Conservation (phyloP, 1,140 invertebrate genomes). For the Drosophila leontia region DNA sequence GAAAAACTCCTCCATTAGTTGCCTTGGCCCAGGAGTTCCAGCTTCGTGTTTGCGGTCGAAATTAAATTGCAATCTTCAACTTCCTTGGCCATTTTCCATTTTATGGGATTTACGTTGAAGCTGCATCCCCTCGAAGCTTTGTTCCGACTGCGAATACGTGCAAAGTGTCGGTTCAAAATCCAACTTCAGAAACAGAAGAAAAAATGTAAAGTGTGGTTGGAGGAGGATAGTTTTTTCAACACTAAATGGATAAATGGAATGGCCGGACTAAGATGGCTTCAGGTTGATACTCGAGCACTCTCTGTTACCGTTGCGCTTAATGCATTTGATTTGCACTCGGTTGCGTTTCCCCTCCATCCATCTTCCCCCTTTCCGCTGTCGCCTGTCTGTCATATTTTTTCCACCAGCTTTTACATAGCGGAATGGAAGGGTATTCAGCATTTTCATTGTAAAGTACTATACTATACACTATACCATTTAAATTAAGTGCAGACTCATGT, state of each 20-base stretch:
- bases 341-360: constrained; percentile 20
- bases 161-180: constrained; percentile 57
- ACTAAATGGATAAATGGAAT: constrained; percentile 70
- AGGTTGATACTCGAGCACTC: constrained; percentile 53
- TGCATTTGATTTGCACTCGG: constrained; percentile 78
- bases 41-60: constrained; percentile 71
- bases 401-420: constrained; percentile 6
- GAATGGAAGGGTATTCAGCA: background rate
- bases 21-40: constrained; percentile 24
- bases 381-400: constrained; percentile 18
- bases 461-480: no score
- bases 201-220: constrained; percentile 10
- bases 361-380: constrained; percentile 6
- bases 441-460: background rate
- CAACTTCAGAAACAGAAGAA: constrained; percentile 23
- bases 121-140: constrained; percentile 43
- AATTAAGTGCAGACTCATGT: background rate
- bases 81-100: constrained; percentile 74
- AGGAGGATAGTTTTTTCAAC: constrained; percentile 34
- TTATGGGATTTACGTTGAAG: constrained; percentile 71
- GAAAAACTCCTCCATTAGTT: constrained; percentile 52
- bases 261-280: constrained; percentile 24
- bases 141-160: constrained; percentile 63
- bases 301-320: constrained; percentile 78
- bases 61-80: constrained; percentile 82